A percentile compares a stretch with the other conserved stretches of the same genome.
These are phyloP conservation scores for Leucoraja erinaceus DNA, from an alignment of 2,113 vertebrate genomes.

Conservation along the genomic window DNA sequence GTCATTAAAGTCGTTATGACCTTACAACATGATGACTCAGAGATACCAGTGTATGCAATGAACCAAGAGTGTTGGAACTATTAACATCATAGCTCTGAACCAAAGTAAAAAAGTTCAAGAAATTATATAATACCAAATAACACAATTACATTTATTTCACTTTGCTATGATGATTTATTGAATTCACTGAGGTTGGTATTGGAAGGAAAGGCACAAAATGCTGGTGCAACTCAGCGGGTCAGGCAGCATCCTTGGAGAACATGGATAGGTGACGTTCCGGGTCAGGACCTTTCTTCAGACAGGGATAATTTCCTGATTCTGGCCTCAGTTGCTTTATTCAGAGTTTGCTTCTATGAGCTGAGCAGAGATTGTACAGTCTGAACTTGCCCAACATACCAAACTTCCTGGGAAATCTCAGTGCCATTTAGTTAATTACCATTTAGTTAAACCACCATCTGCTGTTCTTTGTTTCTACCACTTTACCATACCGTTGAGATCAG, in stretches of 20 bases:
- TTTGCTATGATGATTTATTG: background rate
- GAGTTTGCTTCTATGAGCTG: background rate
- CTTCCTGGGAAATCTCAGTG: background rate
- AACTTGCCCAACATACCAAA: background rate
- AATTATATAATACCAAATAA: background rate
- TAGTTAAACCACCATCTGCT: no score
- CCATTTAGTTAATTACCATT: background rate
- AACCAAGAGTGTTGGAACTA: background rate
- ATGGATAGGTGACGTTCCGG: no score
- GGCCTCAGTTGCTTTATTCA: background rate
- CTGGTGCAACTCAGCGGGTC: no score
- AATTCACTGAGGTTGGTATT: background rate
- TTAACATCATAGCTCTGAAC: background rate
- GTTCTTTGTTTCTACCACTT: no score
- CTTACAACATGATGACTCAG: background rate
- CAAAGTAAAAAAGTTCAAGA: background rate
- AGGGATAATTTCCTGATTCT: background rate
- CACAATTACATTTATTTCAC: background rate
- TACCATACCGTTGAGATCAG: background rate
- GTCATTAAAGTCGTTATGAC: background rate
- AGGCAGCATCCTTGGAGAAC: no score
- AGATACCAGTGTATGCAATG: background rate
- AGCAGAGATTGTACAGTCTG: background rate
- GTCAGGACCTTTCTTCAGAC: no score
- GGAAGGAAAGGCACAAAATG: background rate